Conservation (phyloP, 2,888 invertebrate genomes). For the Metalampra italica region DNA sequence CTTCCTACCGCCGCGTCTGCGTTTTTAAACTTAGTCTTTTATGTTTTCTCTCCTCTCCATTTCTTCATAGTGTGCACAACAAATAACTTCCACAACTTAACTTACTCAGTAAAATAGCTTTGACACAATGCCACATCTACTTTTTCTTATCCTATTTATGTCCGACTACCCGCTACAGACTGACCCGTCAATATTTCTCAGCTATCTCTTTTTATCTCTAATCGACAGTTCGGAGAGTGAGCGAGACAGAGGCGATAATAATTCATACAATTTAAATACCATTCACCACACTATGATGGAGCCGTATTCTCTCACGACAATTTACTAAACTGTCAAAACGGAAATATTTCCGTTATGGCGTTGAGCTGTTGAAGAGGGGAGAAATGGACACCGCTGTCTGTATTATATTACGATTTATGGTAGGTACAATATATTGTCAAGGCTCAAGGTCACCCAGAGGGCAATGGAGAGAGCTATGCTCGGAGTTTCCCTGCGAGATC, state of each 20-base stretch:
- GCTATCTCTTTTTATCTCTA: conserved; percentile 30
- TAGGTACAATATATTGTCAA: not conserved
- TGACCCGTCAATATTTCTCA: conserved; percentile 31
- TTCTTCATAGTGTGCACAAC: too few relatives aligned
- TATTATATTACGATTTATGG: conserved; percentile 24
- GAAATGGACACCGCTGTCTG: conserved; percentile 23
- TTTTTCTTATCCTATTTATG: not conserved
- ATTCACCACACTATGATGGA: conserved; percentile 26
- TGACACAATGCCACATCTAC: not conserved
- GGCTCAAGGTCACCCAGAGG: too few relatives aligned
- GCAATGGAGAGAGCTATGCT: too few relatives aligned
- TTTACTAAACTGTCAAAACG: conserved; percentile 60
- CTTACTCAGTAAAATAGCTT: too few relatives aligned
- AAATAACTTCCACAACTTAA: too few relatives aligned
- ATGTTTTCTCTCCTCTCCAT: too few relatives aligned
- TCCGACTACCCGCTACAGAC: conserved; percentile 13
- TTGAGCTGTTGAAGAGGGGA: conserved; percentile 28
- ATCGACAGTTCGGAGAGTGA: conserved; percentile 15
- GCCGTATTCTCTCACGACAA: conserved; percentile 54
- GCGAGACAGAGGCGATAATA: conserved; percentile 31
- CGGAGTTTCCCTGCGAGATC: too few relatives aligned
- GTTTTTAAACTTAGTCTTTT: too few relatives aligned
- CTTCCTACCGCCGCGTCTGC: too few relatives aligned
- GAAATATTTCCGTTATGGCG: conserved; percentile 50
- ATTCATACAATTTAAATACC: conserved; percentile 40